Evolutionary conservation across 2,888 invertebrate species (phyloP).

Genomic region (Drosophila melanosoma): DNA sequence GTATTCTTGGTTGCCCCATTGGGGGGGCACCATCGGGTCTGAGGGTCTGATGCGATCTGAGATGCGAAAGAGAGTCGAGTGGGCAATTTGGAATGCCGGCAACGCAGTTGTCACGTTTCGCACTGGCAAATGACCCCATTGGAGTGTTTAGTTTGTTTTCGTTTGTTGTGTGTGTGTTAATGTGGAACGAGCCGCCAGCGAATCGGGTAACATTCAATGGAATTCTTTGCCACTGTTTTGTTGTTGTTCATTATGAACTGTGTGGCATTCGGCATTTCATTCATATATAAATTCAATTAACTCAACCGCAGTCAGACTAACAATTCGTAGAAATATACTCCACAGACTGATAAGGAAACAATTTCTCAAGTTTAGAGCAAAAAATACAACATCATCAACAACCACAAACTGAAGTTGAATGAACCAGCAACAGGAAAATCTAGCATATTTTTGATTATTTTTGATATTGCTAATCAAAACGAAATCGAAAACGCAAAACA

Average conservation of each 20-base stretch:
- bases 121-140: slow-evolving; percentile 71
- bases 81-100: slow-evolving; percentile 54
- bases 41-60: slow-evolving; percentile 1
- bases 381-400: slow-evolving; percentile 21
- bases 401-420: slow-evolving; percentile 55
- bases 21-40: not conserved
- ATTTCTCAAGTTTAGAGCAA: slow-evolving; percentile 28
- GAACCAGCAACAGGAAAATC: slow-evolving; percentile 43
- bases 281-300: slow-evolving; percentile 53
- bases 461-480: slow-evolving; percentile 42
- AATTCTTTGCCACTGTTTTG: slow-evolving; percentile 37
- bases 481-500: slow-evolving; percentile 37
- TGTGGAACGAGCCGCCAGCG: slow-evolving; percentile 41
- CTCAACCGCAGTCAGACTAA: slow-evolving; percentile 33
- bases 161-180: slow-evolving; percentile 16
- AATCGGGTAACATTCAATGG: slow-evolving; percentile 71
- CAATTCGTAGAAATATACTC: slow-evolving; percentile 42
- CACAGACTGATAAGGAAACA: slow-evolving; percentile 57
- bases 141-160: slow-evolving; percentile 14
- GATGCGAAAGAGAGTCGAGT: slow-evolving; percentile 29
- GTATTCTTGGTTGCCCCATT: slow-evolving; percentile 7
- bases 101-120: slow-evolving; percentile 71
- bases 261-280: slow-evolving; percentile 71
- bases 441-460: slow-evolving; percentile 22
- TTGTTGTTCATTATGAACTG: slow-evolving; percentile 34